Conservation (phyloP, 2,888 invertebrate species). For the Galeopsomyia nigrocyanea region DNA sequence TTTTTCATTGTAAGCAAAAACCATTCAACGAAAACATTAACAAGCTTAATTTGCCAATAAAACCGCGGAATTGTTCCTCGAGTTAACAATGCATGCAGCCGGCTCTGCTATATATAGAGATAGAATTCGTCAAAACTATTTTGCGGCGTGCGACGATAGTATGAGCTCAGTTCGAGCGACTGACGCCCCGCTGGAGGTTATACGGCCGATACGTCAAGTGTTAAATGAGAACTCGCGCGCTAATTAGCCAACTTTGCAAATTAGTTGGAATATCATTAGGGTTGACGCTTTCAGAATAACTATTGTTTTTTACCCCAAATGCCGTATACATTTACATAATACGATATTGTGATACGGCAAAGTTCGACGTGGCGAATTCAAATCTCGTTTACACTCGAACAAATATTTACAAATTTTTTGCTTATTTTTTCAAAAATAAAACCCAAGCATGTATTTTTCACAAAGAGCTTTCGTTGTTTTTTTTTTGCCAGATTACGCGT, state of each 20-base stretch:
- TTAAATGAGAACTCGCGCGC: constrained; percentile 24
- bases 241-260: constrained; percentile 57
- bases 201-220: background rate
- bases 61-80: too few relatives aligned
- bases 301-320: too few relatives aligned
- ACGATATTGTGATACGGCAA: too few relatives aligned
- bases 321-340: too few relatives aligned
- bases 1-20: too few relatives aligned
- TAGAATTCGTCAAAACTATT: constrained; percentile 17
- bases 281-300: constrained; percentile 22
- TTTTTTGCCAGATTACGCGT: too few relatives aligned
- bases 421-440: background rate
- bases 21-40: too few relatives aligned
- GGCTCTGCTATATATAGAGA: background rate
- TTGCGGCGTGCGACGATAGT: background rate
- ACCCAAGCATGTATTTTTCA: too few relatives aligned
- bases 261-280: constrained; percentile 43
- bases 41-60: too few relatives aligned
- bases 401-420: background rate
- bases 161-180: too few relatives aligned
- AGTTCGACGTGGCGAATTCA: too few relatives aligned
- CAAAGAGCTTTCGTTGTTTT: background rate
- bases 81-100: constrained; percentile 10
- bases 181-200: background rate
- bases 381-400: too few relatives aligned